These are phyloP conservation scores for Xestia xanthographa DNA, from an alignment of 2,888 invertebrate species.

Conservation along the genomic window DNA sequence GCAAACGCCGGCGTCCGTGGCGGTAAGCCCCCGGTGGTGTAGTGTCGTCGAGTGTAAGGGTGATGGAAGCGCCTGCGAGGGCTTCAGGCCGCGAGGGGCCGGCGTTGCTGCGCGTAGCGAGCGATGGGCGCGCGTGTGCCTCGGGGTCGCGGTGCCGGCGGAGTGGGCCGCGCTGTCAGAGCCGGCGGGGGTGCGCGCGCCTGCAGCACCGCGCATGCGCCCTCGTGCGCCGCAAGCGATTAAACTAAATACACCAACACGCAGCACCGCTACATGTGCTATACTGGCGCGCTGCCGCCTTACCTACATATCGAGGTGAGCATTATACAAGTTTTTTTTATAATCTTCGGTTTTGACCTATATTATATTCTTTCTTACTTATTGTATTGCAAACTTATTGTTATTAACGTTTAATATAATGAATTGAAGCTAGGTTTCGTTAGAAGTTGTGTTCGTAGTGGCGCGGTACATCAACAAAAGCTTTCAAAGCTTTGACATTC, in stretches of 20 bases:
- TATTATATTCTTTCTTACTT: constrained; percentile 36
- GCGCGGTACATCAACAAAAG: constrained; percentile 51
- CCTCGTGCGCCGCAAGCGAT: constrained; percentile 66
- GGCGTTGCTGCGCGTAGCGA: constrained; percentile 87
- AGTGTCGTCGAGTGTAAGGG: constrained; percentile 74
- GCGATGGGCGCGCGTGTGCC: constrained; percentile 86
- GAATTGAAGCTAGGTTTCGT: constrained; percentile 7
- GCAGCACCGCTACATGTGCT: constrained; percentile 72
- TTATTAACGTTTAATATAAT: constrained; percentile 26
- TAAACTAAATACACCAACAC: constrained; percentile 69
- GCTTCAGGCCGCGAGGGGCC: constrained; percentile 89
- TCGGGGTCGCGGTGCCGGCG: constrained; percentile 87
- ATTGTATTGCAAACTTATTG: constrained; percentile 19
- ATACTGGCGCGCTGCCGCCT: constrained; percentile 71
- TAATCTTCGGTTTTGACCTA: constrained; percentile 55
- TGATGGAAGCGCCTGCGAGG: constrained; percentile 85
- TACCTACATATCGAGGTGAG: constrained; percentile 72
- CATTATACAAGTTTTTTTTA: constrained; percentile 58
- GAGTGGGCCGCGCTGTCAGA: constrained; percentile 82
- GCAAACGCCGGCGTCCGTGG: constrained; percentile 86
- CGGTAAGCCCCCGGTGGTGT: constrained; percentile 79
- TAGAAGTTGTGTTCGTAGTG: constrained; percentile 21
- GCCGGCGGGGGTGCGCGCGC: constrained; percentile 81
- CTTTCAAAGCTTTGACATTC: constrained; percentile 25
- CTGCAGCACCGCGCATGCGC: constrained; percentile 86